Conservation (phyloP, 1,140 invertebrate genomes). For the Drosophila seguyi region DNA sequence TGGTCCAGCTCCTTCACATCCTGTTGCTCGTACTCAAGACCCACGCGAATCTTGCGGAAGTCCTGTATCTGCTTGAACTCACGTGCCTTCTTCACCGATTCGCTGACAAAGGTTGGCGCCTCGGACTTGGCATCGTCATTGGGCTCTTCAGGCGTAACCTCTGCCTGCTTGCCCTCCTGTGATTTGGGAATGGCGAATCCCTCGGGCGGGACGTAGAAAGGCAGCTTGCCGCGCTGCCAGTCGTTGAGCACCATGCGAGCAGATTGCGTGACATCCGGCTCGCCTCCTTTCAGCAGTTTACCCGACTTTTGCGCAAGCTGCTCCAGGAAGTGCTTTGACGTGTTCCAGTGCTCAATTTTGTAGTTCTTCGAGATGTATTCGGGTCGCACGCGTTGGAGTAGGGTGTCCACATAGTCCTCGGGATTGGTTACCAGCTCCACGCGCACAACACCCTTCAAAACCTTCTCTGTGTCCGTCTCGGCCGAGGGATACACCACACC, state of each 20-base stretch:
- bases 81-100: conserved; percentile 78
- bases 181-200: conserved; percentile 89
- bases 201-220: conserved; percentile 95
- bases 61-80: conserved; percentile 88
- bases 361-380: conserved; percentile 98
- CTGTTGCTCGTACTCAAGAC: conserved; percentile 89
- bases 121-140: conserved; percentile 76
- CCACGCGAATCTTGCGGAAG: conserved; percentile 92
- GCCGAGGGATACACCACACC: conserved; percentile 98
- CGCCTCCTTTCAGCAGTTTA: conserved; percentile 97
- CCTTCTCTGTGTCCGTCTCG: conserved; percentile 97
- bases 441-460: conserved; percentile 97
- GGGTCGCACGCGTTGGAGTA: conserved; percentile 94
- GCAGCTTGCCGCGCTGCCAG: conserved; percentile 98
- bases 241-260: conserved; percentile 99
- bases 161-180: conserved; percentile 45
- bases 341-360: conserved; percentile 92
- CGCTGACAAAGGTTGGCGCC: conserved; percentile 76
- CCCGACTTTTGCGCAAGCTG: conserved; percentile 94
- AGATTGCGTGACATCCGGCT: conserved; percentile 95
- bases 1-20: conserved; percentile 88
- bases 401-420: conserved; percentile 95
- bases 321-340: conserved; percentile 95
- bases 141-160: conserved; percentile 54
- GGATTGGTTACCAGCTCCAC: conserved; percentile 97